Base-by-base conservation (phyloP, 2,113 vertebrate genomes). In the Cacatua alba region DNA sequence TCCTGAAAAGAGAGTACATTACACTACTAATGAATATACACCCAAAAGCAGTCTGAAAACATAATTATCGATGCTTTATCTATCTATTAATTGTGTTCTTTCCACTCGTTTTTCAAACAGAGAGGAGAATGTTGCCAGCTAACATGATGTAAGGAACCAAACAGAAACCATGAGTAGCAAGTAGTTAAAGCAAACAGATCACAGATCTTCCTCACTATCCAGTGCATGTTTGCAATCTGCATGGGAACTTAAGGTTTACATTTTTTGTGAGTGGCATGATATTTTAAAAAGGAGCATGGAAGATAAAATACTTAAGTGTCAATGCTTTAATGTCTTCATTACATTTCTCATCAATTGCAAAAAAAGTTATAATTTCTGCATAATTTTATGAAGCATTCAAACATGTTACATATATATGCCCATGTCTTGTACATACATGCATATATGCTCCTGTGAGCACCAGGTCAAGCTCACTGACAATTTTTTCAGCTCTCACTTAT, bases 391-490 rank as follows among this genome's bases (percentile, higher is more conserved):
- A 70, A 89, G 48, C 2, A 11, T 31, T 67, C 17, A 62, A 84
- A 71, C 7, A 20, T 11, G 8, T 46, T 52, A 23, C 10, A 21
- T 57, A 15, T 21, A 23, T 6, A 3, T 13, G 13, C 12, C 13
- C 0, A 0, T 11, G 5, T 31, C 23, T 71, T 10, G 18, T 37
- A 31, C 28, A 18, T 11, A 35, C 7, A 7, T 20, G 35, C 6
- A 19, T 35, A 43, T 17, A 26, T 3, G 25, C 3, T 81, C 6
- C 14, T 53, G 4, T 25, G 31, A 63, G 5, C 17, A 31, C 13
- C 11, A 9, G 0, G 8, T 43, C 69, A 83, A 55, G 7, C 6
- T 69, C 31, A 35, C 12, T 65, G 46, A 37, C 19, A 46, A 83
- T 91, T 84, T 89, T 46, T 4, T 18, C 4, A 5, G 41, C 11